Evolutionary conservation across 2,113 vertebrate species (phyloP), one percentile per base, ranked within the genome.

Genomic region (Acrocephalus kingi): DNA sequence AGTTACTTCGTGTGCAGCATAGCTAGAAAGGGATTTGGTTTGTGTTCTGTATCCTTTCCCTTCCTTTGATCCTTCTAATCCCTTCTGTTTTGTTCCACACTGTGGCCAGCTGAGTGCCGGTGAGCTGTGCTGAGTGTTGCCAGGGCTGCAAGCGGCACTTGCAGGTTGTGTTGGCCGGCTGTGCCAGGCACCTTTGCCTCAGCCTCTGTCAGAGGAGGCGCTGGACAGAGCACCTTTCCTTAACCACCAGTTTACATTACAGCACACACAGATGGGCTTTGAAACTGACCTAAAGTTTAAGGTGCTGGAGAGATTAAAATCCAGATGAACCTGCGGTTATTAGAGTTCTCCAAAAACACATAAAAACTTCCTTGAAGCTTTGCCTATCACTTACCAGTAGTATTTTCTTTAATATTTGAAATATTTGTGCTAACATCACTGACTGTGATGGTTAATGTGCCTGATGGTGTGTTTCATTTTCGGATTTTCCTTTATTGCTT

Each of bases 51-150:
- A 24, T 51, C 28, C 9, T 69, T 41, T 54, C 28, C 22, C 75
- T 66, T 59, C 15, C 12, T 66, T 56, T 52, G 46, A 5, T 61
- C 39, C 13, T 61, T 71, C 21, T 35, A 0, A 23, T 35, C 20
- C 28, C 12, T 52, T 55, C 33, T 31, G 37, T 15, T 93, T 20
- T 31, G 49, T 49, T 23, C 5, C 25, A 7, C 3, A 0, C 35
- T 16, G 10, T 83, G 69, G 56, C 11, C 41, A 49, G 45, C 11
- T 35, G 9, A 5, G 49, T 6, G n/a, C 27, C 24, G 0, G 0
- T 8, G 67, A 41, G 51, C 6, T 20, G 77, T 12, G 13, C 58
- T 24, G 22, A 4, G 41, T 7, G 11, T 46, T 37, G 0, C 3
- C 22, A 1, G 56, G 14, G 59, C 80, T 51, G 43, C 48, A 33